These are phyloP conservation scores for Amphimedon queenslandica DNA, from an alignment of 37 sponge, comb jelly and placozoan genomes.

Conservation along the genomic window DNA sequence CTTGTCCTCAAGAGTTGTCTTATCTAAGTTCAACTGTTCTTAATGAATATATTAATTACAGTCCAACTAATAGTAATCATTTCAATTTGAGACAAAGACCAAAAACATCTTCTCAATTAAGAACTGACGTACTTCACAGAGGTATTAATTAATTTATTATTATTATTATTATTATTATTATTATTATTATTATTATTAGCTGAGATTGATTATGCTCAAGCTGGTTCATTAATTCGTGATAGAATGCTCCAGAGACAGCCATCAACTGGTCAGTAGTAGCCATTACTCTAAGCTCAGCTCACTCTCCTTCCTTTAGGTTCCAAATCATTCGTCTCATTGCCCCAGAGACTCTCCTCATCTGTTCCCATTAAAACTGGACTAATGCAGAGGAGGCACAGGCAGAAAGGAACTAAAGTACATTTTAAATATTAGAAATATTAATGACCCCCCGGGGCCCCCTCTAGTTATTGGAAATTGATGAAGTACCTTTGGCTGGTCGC, in stretches of 20 bases:
- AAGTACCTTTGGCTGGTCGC: slow-evolving; percentile 35
- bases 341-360: slow-evolving; percentile 7
- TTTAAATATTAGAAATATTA: background rate
- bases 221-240: slow-evolving; percentile 42
- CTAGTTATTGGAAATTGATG: slow-evolving; percentile 60
- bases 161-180: background rate
- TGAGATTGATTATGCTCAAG: slow-evolving; percentile 48
- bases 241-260: slow-evolving; percentile 44
- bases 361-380: slow-evolving; percentile 36
- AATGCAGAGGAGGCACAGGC: slow-evolving; percentile 32
- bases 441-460: background rate
- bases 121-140: slow-evolving; percentile 54
- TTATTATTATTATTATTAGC: slow-evolving; percentile 18
- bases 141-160: slow-evolving; percentile 5
- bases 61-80: slow-evolving; percentile 14
- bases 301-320: slow-evolving; percentile 12
- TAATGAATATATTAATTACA: too few species aligned
- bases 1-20: background rate
- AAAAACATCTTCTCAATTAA: slow-evolving; percentile 27
- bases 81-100: slow-evolving; percentile 37
- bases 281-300: background rate
- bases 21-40: background rate
- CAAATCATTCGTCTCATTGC: slow-evolving; percentile 30
- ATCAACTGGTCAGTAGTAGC: slow-evolving; percentile 14
- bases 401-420: slow-evolving; percentile 57